Evolutionary conservation across 2,888 invertebrate genomes (phyloP).

Genomic region (Melanostoma scalare): DNA sequence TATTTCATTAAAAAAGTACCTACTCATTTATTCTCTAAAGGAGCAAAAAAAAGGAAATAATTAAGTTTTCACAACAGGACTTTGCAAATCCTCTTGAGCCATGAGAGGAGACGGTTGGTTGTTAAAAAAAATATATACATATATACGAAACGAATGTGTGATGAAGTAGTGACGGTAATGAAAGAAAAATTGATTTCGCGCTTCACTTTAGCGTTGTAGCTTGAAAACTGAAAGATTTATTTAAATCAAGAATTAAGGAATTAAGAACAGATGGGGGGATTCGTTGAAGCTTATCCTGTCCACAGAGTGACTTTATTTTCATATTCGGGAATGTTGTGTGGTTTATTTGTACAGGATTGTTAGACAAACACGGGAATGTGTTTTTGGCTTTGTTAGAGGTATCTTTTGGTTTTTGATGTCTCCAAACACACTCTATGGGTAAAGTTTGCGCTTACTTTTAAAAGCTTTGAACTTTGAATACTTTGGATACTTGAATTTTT

Average conservation of each 20-base stretch:
- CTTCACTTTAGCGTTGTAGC: constrained; percentile 5
- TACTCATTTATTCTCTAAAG: constrained; percentile 44
- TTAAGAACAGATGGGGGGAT: no score
- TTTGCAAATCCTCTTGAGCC: constrained; percentile 28
- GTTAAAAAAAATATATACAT: constrained; percentile 2
- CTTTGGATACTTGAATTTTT: no score
- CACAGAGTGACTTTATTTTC: no score
- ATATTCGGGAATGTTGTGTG: no score
- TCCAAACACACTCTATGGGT: no score
- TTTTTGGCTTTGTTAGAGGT: no score
- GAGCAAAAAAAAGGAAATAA: constrained; percentile 46
- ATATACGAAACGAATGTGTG: constrained; percentile 9
- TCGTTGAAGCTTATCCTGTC: no score
- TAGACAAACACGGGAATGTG: no score
- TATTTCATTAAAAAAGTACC: constrained; percentile 55
- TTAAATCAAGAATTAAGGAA: background rate
- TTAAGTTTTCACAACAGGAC: constrained; percentile 57
- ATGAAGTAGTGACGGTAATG: constrained; percentile 26
- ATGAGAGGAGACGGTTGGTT: constrained; percentile 28
- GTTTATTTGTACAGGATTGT: no score
- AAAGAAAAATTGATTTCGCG: constrained; percentile 28
- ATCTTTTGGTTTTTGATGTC: no score
- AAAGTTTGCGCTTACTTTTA: no score
- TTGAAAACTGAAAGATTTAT: background rate
- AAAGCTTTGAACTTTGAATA: no score